Conservation (phyloP, 2,797 vertebrate species). For the Pangasius djambal region DNA sequence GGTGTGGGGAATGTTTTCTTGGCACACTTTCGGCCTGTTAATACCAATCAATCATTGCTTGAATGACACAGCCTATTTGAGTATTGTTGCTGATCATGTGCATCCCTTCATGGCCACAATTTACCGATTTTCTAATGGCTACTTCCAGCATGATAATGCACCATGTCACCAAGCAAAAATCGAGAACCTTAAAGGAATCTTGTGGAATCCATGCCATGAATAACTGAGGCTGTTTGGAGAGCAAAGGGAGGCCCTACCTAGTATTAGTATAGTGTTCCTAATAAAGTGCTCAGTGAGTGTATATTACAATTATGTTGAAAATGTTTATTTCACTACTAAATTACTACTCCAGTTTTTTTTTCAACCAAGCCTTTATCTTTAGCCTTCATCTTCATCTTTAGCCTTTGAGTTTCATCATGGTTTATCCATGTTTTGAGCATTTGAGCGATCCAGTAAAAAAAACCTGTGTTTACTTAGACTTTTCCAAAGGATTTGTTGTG, state of each 20-base stretch:
- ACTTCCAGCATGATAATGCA: background rate
- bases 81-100: background rate
- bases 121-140: background rate
- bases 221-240: background rate
- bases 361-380: background rate
- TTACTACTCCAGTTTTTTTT: background rate
- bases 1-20: background rate
- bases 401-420: background rate
- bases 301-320: background rate
- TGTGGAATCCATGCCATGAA: background rate
- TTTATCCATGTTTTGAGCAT: background rate
- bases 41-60: background rate
- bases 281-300: background rate
- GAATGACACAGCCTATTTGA: background rate
- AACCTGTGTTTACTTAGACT: background rate
- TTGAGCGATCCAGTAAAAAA: background rate
- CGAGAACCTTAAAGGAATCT: background rate
- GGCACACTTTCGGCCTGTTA: background rate
- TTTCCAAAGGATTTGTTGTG: background rate
- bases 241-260: background rate
- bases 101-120: background rate
- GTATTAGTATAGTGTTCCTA: background rate
- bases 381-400: background rate
- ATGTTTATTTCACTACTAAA: background rate
- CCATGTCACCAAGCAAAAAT: background rate